Base-by-base conservation (phyloP, 2,797 vertebrate genomes). In the Alcedo atthis region DNA sequence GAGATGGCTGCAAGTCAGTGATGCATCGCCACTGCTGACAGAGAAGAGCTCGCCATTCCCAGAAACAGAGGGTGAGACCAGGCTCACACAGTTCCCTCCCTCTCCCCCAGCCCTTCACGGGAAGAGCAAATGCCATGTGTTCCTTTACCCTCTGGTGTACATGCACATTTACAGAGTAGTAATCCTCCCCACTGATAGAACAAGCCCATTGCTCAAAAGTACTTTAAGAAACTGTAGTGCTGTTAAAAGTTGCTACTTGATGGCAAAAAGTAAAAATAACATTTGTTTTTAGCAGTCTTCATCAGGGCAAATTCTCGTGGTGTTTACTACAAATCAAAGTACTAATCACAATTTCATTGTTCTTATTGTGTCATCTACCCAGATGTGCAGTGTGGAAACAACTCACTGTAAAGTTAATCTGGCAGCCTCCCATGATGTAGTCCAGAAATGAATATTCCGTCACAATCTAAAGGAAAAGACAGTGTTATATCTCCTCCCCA, bases 361-460 rank as follows among this genome's bases (percentile, higher is more conserved):
- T 68, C 28, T 76, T 75, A 9, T 49, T 51, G 37, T 55, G 46
- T 53, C 70, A 70, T 20, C 68, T 63, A 90, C 51, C 68, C 78
- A 62, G 53, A 64, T 1, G 14, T 24, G n/a, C 59, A 59, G 66
- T 4, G n/a, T 28, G n/a, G 37, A 82, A 81, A 48, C 15, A 73
- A 97, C 98, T 92, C 97, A 99, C 99, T 3, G 98, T 99, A 75
- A 99, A 99, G 97, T 98, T 99, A 96, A 99, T 98, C 91, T 99
- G 99, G 95, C 99, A 99, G 91, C 99, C 99, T 74, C 98, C 99
- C 98, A 99, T 99, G 92, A 99, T 96, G 15, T 98, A 99, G 97
- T 99, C 98, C 97, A 99, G 95, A 97, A 99, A 99, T 1, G 97
- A 97, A 97, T 98, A 97, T 68, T 99, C 98, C 32, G 97, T 96